Percentiles rank a stretch among this genome's conserved stretches.
Evolutionary conservation across 2,888 invertebrate species (phyloP).

Genomic region (Drosophila fungiperda): DNA sequence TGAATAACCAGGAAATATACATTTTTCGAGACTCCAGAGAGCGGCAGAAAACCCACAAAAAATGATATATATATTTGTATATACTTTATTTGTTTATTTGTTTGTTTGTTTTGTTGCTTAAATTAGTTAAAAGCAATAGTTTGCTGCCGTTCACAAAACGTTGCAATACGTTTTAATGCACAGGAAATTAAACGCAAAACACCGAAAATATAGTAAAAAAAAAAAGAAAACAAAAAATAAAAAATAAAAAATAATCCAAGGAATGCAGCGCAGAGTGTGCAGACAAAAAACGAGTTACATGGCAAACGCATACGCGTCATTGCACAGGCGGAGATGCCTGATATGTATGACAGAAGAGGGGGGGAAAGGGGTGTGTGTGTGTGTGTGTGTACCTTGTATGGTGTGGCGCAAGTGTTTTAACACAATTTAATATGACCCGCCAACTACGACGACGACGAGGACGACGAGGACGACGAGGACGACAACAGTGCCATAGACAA

Average conservation of each 20-base stretch:
- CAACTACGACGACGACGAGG: conserved; percentile 24
- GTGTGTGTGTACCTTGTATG: conserved; percentile 26
- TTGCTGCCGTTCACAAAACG: conserved; percentile 28
- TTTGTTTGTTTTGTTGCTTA: conserved; percentile 1
- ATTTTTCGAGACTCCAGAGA: conserved; percentile 45
- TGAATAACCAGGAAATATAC: conserved; percentile 42
- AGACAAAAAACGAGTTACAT: conserved; percentile 60
- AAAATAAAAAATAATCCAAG: background rate
- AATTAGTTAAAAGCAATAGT: conserved; percentile 30
- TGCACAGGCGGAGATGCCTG: conserved; percentile 39
- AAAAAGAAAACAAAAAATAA: conserved; percentile 26
- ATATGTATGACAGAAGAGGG: background rate
- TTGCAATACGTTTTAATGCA: conserved; percentile 65
- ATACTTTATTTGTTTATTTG: background rate
- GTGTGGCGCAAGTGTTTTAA: conserved; percentile 59
- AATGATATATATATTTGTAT: conserved; percentile 1
- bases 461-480: conserved; percentile 13
- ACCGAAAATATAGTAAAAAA: conserved; percentile 7
- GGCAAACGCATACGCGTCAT: conserved; percentile 61
- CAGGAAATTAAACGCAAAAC: conserved; percentile 56
- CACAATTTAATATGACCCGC: conserved; percentile 60
- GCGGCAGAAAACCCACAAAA: conserved; percentile 10
- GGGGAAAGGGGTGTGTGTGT: background rate
- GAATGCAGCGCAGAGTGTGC: conserved; percentile 14
- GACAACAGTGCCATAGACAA: conserved; percentile 16